These are phyloP conservation scores for Idaea dimidiata DNA, from an alignment of 2,888 invertebrate genomes.

Conservation along the genomic window DNA sequence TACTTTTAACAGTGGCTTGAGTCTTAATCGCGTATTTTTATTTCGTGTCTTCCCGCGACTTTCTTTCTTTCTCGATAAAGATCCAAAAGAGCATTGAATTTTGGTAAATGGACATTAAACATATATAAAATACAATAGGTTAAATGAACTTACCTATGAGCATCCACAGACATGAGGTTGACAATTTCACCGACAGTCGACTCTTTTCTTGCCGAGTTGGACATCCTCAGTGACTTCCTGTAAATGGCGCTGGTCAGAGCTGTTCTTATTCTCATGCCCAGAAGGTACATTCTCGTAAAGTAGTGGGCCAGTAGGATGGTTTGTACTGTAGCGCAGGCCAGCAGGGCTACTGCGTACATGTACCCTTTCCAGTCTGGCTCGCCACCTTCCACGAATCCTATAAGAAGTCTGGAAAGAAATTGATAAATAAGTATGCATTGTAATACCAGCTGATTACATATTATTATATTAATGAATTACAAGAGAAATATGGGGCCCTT, in stretches of 20 bases:
- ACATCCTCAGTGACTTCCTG: constrained; percentile 90
- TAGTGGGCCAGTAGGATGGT: constrained; percentile 94
- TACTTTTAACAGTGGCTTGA: too few relatives aligned
- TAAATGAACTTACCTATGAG: constrained; percentile 81
- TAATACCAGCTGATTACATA: too few relatives aligned
- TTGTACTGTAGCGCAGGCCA: constrained; percentile 88
- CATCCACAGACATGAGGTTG: constrained; percentile 95
- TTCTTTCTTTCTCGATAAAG: too few relatives aligned
- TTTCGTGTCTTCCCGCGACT: too few relatives aligned
- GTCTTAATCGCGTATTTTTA: too few relatives aligned
- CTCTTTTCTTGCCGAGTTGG: constrained; percentile 89
- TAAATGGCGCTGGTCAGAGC: constrained; percentile 95
- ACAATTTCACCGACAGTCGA: constrained; percentile 95
- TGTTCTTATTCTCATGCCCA: constrained; percentile 94
- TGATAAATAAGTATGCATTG: background rate
- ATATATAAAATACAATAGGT: too few relatives aligned
- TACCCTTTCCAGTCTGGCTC: constrained; percentile 93
- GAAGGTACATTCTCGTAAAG: constrained; percentile 94
- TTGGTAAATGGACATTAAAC: too few relatives aligned
- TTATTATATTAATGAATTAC: too few relatives aligned
- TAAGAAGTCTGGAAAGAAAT: constrained; percentile 82
- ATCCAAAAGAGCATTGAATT: too few relatives aligned
- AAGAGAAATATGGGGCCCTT: too few relatives aligned
- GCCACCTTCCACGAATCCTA: constrained; percentile 83
- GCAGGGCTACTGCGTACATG: constrained; percentile 87